Percentiles rank a stretch among this genome's conserved stretches.
These are phyloP conservation scores for Periparus ater DNA, from an alignment of 2,797 vertebrate species.

Conservation along the genomic window DNA sequence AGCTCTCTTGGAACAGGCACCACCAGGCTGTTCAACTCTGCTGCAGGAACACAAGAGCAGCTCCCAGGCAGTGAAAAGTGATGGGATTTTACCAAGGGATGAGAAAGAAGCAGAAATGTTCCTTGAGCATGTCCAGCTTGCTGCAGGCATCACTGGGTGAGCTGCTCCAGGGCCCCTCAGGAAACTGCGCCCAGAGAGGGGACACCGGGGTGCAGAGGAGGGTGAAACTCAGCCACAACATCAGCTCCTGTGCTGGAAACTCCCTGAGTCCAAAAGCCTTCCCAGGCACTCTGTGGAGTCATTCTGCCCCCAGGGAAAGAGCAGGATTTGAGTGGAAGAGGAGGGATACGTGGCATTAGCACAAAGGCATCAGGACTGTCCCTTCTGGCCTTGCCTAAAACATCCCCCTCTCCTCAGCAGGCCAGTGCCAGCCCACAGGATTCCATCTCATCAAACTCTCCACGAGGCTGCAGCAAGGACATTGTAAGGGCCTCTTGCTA, in stretches of 20 bases:
- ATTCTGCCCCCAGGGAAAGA: not conserved
- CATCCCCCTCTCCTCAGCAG: not conserved
- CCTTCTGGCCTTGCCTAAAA: not conserved
- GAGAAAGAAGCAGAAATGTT: not conserved
- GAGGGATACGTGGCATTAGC: rapidly evolving
- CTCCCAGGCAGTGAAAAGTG: not conserved
- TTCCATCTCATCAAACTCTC: not conserved
- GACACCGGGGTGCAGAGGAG: not conserved
- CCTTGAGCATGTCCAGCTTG: not conserved
- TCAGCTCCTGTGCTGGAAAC: not conserved
- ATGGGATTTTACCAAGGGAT: not conserved
- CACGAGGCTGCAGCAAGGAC: not conserved
- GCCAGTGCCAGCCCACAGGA: not conserved
- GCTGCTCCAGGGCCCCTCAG: not conserved
- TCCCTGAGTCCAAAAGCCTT: not conserved
- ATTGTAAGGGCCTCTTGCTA: not conserved
- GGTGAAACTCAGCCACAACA: not conserved
- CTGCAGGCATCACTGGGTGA: not conserved
- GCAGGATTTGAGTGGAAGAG: not conserved
- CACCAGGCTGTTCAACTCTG: not conserved
- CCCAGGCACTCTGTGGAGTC: not conserved
- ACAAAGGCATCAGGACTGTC: not conserved
- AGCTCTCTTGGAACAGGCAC: not conserved
- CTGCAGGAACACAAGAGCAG: not conserved
- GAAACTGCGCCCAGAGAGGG: not conserved